Base-by-base conservation (phyloP, 2,797 vertebrate species). In the Tragopan temminckii region DNA sequence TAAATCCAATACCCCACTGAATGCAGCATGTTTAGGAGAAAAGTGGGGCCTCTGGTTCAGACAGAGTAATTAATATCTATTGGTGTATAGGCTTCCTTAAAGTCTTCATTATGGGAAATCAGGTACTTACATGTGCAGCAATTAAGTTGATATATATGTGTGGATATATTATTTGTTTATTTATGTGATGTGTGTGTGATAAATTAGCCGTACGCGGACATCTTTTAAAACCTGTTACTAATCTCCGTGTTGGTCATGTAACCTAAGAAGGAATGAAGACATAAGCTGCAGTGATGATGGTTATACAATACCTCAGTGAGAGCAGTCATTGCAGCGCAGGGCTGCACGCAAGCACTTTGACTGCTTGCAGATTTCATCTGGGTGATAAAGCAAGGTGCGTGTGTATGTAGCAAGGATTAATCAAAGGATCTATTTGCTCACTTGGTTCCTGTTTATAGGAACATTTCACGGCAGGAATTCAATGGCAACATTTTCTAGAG, bases 181-280 rank as follows among this genome's bases (percentile, higher is more conserved):
- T 95, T 91, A 67, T 55, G 23, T 82, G 84, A 71, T 11, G 48
- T 70, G 33, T 3, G 14, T 53, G 48, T 93, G 93, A 97, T 96
- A 92, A 95, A 96, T 95, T 92, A 86, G 82, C 74, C 58, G 61
- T 86, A 71, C 18, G 20, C 46, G 70, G 82, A 75, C 53, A 48
- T 77, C 74, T 83, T 94, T 93, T 85, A 87, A 96, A 97, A 89
- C 74, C 89, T 97, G 91, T 96, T 96, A 66, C 92, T 95, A 92
- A 96, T 96, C 89, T 89, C 35, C 21, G 40, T 33, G 70, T 89
- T 93, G 77, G 80, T 74, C 89, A 17, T 93, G 94, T 95, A 96
- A 97, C 91, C 80, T 88, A 92, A 95, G 95, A 86, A 91, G 82
- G 59, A 94, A 89, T 53, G 67, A 94, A 92, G 92, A 69, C 0